A percentile compares a stretch with the other conserved stretches of the same genome.
phyloP scores from a whole-genome alignment of 2,797 vertebrate species.

The Lagorchestes hirsutus region DNA sequence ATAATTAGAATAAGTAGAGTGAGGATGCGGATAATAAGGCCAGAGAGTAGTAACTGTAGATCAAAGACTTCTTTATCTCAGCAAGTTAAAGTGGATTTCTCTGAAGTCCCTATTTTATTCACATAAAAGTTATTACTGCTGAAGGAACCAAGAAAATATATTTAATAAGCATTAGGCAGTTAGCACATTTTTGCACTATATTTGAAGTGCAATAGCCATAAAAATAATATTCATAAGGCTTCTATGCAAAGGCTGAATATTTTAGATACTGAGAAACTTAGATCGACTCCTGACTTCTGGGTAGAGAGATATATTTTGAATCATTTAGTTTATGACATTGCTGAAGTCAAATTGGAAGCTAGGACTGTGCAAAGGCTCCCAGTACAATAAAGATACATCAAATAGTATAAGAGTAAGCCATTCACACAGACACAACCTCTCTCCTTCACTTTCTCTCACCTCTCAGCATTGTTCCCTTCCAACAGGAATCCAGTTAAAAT shows the following conservation, averaged over 20 bases:
- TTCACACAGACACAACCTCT: not conserved
- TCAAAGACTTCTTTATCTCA: conserved; percentile 70
- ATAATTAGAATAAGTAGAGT: conserved; percentile 46
- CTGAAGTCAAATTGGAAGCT: not conserved
- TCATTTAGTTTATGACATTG: not conserved
- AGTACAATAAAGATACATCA: not conserved
- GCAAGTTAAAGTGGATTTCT: conserved; percentile 63
- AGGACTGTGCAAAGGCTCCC: conserved; percentile 8
- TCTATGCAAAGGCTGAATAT: not conserved
- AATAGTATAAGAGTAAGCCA: not conserved
- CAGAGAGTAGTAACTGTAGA: conserved; percentile 67
- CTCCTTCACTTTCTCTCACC: no score
- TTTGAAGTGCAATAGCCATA: conserved; percentile 71
- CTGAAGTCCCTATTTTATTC: conserved; percentile 40
- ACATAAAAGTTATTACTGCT: conserved; percentile 52
- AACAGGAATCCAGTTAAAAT: conserved; percentile 12
- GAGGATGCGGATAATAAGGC: conserved; percentile 59
- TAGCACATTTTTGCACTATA: conserved; percentile 59
- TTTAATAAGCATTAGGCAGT: conserved; percentile 39
- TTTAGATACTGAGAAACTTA: conserved; percentile 8
- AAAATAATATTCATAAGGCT: conserved; percentile 14
- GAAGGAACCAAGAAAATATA: conserved; percentile 60
- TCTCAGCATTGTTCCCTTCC: not conserved
- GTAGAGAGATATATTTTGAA: not conserved
- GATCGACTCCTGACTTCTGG: not conserved